Conservation (phyloP, 2,888 invertebrate species). For the Cephus spinipes region DNA sequence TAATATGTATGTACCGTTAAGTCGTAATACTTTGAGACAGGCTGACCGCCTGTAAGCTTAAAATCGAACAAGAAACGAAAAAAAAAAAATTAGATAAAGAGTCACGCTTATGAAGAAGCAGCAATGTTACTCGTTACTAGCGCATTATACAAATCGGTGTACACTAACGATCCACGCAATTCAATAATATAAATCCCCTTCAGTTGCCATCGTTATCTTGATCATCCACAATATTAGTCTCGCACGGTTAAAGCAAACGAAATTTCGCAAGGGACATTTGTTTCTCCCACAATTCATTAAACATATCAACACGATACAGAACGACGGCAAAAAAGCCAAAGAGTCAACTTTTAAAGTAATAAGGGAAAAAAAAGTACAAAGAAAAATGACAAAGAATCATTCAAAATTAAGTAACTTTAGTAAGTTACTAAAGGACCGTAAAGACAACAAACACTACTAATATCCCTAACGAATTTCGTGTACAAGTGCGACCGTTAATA, state of each 20-base stretch:
- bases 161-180: background rate
- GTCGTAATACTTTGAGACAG: slow-evolving; percentile 39
- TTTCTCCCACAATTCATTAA: background rate
- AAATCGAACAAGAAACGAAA: slow-evolving; percentile 17
- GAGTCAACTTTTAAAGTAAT: background rate
- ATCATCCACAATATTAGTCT: background rate
- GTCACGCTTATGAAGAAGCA: background rate
- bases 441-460: too few species aligned
- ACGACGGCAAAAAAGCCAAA: too few species aligned
- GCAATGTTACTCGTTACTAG: background rate
- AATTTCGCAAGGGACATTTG: background rate
- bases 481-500: too few species aligned
- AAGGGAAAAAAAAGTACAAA: background rate
- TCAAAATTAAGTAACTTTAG: background rate
- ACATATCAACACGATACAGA: background rate
- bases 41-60: slow-evolving; percentile 37
- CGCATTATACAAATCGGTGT: background rate
- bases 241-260: background rate
- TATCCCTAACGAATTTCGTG: too few species aligned
- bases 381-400: background rate
- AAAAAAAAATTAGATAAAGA: slow-evolving; percentile 1
- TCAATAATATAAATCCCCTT: background rate
- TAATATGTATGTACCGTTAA: slow-evolving; percentile 20
- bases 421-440: background rate
- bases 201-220: background rate